phyloP scores from a whole-genome alignment of 2,888 invertebrate genomes.

The Drosophila limbata region DNA sequence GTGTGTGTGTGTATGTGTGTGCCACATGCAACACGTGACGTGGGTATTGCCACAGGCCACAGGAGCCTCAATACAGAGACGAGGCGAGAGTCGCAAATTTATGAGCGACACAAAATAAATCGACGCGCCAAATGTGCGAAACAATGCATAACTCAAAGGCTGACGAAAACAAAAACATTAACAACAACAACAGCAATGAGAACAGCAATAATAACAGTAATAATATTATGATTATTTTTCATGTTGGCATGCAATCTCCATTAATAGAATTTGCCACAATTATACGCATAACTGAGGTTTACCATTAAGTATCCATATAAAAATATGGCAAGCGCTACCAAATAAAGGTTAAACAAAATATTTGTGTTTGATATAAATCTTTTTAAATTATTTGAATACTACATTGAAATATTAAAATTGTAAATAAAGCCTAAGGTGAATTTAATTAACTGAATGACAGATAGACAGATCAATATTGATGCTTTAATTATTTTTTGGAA shows the following conservation, averaged over 20 bases:
- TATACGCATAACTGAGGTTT: constrained; percentile 25
- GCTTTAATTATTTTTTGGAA: neutral
- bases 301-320: neutral
- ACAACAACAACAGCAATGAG: constrained; percentile 19
- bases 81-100: constrained; percentile 53
- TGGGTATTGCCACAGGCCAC: constrained; percentile 62
- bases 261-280: constrained; percentile 63
- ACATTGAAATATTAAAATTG: neutral
- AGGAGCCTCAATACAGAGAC: constrained; percentile 15
- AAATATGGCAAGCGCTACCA: constrained; percentile 29
- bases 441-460: neutral
- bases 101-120: constrained; percentile 74
- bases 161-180: constrained; percentile 24
- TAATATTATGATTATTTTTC: constrained; percentile 39
- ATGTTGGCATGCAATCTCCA: constrained; percentile 56
- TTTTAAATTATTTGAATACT: constrained; percentile 4
- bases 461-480: neutral
- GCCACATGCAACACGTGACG: constrained; percentile 74
- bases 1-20: constrained; percentile 22
- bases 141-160: constrained; percentile 74
- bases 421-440: neutral
- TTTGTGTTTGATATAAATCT: constrained; percentile 15
- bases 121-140: constrained; percentile 76
- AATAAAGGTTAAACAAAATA: constrained; percentile 16
- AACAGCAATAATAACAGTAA: constrained; percentile 48